These are phyloP conservation scores for Pollenia labialis DNA, from an alignment of 2,888 invertebrate species.

Conservation along the genomic window DNA sequence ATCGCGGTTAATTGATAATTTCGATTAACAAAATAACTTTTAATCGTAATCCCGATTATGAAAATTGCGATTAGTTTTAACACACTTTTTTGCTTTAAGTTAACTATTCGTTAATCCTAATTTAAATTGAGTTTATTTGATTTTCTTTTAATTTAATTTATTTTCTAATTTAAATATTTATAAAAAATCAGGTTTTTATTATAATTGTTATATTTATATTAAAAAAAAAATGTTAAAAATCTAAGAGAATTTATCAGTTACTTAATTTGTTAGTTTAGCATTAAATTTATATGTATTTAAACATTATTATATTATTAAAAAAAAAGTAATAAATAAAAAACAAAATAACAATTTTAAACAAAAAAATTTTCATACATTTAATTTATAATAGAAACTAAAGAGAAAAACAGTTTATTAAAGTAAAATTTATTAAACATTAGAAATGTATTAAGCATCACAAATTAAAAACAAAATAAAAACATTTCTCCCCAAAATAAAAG, in stretches of 20 bases:
- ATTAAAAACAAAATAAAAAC: constrained; percentile 26
- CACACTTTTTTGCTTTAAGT: no score
- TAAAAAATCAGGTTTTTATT: constrained; percentile 52
- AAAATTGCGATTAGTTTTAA: no score
- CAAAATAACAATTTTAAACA: constrained; percentile 13
- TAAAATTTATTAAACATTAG: constrained; percentile 47
- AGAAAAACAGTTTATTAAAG: constrained; percentile 40
- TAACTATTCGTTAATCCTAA: neutral
- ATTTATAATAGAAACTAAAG: constrained; percentile 20
- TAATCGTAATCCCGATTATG: no score
- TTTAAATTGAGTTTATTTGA: neutral
- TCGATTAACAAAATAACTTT: no score
- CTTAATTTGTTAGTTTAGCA: constrained; percentile 69
- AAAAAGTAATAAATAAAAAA: constrained; percentile 9
- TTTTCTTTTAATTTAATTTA: constrained; percentile 28
- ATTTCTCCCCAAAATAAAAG: constrained; percentile 56
- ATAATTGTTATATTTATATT: constrained; percentile 64
- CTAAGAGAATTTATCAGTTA: constrained; percentile 71
- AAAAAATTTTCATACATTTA: constrained; percentile 35
- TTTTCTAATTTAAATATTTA: constrained; percentile 17
- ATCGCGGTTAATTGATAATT: no score
- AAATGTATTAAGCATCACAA: constrained; percentile 60
- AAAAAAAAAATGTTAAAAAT: constrained; percentile 60
- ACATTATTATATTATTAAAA: neutral
- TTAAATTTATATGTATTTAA: constrained; percentile 24